A percentile compares a stretch with the other conserved stretches of the same genome.
phyloP scores from a whole-genome alignment of 2,888 invertebrate genomes.

The Drosophila recens region DNA sequence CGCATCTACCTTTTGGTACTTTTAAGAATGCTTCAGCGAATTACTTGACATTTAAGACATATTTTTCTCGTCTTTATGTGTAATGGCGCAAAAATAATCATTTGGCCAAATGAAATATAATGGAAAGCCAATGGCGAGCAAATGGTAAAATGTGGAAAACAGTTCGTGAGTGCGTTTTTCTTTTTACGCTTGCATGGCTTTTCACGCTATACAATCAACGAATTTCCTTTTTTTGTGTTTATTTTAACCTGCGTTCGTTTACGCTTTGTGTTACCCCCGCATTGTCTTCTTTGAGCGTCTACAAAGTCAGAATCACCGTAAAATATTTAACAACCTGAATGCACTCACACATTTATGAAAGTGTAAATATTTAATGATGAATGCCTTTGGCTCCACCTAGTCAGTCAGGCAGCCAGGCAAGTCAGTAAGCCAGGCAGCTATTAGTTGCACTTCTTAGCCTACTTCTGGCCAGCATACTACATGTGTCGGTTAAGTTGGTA shows the following conservation, averaged over 20 bases:
- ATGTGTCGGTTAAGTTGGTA: neutral
- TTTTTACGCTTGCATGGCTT: slow-evolving; percentile 70
- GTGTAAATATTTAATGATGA: slow-evolving; percentile 79
- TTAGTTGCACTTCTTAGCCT: slow-evolving; percentile 36
- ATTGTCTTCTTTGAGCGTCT: slow-evolving; percentile 53
- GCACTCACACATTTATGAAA: slow-evolving; percentile 81
- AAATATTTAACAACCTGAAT: slow-evolving; percentile 76
- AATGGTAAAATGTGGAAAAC: slow-evolving; percentile 18
- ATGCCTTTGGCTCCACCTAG: slow-evolving; percentile 45
- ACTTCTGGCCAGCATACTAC: slow-evolving; percentile 11
- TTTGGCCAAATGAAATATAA: slow-evolving; percentile 16
- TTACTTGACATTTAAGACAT: slow-evolving; percentile 25
- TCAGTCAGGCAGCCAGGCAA: slow-evolving; percentile 3
- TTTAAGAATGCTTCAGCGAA: slow-evolving; percentile 24
- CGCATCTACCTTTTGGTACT: slow-evolving; percentile 20
- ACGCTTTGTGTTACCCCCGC: slow-evolving; percentile 15
- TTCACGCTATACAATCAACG: slow-evolving; percentile 32
- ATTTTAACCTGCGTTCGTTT: slow-evolving; percentile 11
- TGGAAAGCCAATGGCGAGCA: slow-evolving; percentile 22
- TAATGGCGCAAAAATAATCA: slow-evolving; percentile 31
- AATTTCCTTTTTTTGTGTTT: slow-evolving; percentile 9
- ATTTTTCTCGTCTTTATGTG: slow-evolving; percentile 16
- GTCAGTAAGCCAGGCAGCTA: slow-evolving; percentile 1
- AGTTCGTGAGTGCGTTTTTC: slow-evolving; percentile 48
- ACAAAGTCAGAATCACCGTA: slow-evolving; percentile 64